These are phyloP conservation scores for Ophion obscuratus DNA, from an alignment of 2,888 invertebrate genomes.

Conservation along the genomic window DNA sequence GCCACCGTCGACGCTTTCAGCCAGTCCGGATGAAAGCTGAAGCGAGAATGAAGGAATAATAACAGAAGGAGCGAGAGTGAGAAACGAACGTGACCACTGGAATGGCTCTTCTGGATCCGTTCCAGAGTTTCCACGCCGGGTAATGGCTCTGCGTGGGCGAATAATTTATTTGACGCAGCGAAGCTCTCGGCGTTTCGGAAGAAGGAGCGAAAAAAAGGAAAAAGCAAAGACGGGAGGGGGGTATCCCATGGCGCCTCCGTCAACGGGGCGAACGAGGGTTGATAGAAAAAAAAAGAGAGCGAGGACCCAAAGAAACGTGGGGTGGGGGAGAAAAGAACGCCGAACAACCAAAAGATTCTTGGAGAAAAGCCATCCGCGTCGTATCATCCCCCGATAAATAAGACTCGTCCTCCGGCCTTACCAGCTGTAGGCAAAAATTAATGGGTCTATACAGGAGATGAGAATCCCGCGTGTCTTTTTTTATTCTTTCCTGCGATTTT, in stretches of 20 bases:
- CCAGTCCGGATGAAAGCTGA: slow-evolving; percentile 22
- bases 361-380: slow-evolving; percentile 53
- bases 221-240: neutral
- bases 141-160: slow-evolving; percentile 58
- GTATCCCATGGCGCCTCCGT: slow-evolving; percentile 56
- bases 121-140: slow-evolving; percentile 59
- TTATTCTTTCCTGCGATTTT: neutral
- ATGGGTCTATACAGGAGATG: slow-evolving; percentile 1
- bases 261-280: slow-evolving; percentile 23
- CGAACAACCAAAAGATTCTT: slow-evolving; percentile 48
- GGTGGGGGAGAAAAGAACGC: neutral
- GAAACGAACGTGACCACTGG: slow-evolving; percentile 54
- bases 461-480: neutral
- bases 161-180: slow-evolving; percentile 67
- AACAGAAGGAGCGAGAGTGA: slow-evolving; percentile 22
- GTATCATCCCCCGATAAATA: slow-evolving; percentile 55
- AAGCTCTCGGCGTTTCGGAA: slow-evolving; percentile 34
- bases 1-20: slow-evolving; percentile 26
- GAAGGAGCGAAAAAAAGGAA: slow-evolving; percentile 30
- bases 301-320: neutral
- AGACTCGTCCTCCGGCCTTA: slow-evolving; percentile 3
- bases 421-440: slow-evolving; percentile 2
- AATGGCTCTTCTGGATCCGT: slow-evolving; percentile 64
- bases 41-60: slow-evolving; percentile 50
- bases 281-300: slow-evolving; percentile 27